Evolutionary conservation across 2,888 invertebrate genomes (phyloP), one percentile per base, ranked within the genome.

Genomic region (Calliopum simillimum): DNA sequence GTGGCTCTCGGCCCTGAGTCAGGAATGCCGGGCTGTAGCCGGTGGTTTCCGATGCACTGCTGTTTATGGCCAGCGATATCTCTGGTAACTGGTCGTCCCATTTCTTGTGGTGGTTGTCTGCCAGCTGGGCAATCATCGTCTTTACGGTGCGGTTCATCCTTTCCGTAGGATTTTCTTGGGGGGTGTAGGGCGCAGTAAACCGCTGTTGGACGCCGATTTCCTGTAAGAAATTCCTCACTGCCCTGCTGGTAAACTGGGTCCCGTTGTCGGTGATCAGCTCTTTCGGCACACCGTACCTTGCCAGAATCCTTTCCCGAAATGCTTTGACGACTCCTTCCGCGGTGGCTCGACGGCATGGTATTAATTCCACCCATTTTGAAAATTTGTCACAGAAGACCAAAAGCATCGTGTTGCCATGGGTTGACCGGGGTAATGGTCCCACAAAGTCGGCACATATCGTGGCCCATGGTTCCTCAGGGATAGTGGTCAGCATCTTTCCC

Each of bases 101-200:
- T 3, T 6, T 43, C n/a, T 19, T 16, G 4, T 61, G 61, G 19
- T 43, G 51, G 3, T 64, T 8, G 11, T 33, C 16, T 12, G 19
- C 16, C 12, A 61, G 21, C 21, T 62, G 62, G 4, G 62, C 62
- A 3, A 62, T 21, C 21, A 62, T 62, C 12, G 47, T 44, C 16
- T 62, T 62, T n/a, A 62, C n/a, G 12, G 62, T 62, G 5, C 62
- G 46, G 47, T 62, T 62, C 4, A 47, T 8, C n/a, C n/a, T 47
- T n/a, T 19, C 47, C 62, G 62, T 47, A 4, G 62, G 47, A 46
- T 62, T 62, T 47, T 62, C 59, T 21, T 59, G 59, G 4, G 59
- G 59, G 14, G 59, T 59, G 25, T 62, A 62, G 11, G 62, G 62
- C 23, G 62, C 62, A 8, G 62, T 62, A 11, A 46, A 47, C 25